Conservation (phyloP, 2,113 vertebrate genomes). For the Cottus gobio region DNA sequence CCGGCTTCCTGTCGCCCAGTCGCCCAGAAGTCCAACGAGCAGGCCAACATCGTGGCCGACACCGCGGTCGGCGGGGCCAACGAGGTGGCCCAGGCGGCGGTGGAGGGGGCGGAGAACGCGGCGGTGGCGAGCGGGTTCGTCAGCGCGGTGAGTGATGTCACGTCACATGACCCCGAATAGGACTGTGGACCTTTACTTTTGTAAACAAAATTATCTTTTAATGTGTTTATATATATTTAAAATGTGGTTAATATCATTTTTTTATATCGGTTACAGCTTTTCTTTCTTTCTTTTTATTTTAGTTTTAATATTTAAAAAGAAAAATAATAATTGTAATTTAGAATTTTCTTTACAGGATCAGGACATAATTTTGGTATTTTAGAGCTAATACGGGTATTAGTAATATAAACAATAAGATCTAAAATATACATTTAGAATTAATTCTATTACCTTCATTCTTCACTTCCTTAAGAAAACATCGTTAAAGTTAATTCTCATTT, state of each 20-base stretch:
- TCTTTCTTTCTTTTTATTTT: no score
- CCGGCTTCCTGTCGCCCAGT: conserved; percentile 79
- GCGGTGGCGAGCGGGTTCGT: conserved; percentile 86
- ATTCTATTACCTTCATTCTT: no score
- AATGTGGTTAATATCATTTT: background rate
- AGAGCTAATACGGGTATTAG: no score
- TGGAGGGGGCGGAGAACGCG: conserved; percentile 90
- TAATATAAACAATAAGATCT: no score
- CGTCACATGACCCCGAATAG: background rate
- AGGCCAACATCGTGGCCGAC: conserved; percentile 89
- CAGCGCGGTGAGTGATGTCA: conserved; percentile 81
- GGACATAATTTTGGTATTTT: background rate
- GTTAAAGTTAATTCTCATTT: no score
- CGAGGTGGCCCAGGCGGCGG: conserved; percentile 88
- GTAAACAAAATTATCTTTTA: background rate
- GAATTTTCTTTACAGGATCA: background rate
- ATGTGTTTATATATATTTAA: background rate
- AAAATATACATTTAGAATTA: no score
- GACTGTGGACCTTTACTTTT: no score
- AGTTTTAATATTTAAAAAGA: no score
- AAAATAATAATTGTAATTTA: no score
- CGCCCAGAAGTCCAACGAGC: conserved; percentile 92
- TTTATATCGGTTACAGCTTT: no score
- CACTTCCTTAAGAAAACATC: no score
- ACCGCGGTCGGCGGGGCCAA: conserved; percentile 88